Base-by-base conservation (phyloP, 2,888 invertebrate species). In the Oasisia sp. region DNA sequence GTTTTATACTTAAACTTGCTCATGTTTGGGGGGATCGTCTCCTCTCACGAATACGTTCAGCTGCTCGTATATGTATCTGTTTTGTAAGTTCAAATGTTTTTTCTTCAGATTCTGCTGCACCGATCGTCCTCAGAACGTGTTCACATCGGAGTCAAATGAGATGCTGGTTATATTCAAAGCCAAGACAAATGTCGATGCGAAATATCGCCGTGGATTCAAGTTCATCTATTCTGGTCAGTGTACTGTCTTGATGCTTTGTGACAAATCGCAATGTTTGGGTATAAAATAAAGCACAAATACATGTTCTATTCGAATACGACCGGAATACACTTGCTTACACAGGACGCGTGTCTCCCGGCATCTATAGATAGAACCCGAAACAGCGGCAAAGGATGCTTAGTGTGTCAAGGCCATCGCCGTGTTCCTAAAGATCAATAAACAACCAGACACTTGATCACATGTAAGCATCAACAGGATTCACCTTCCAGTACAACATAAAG, bases 91-190 rank as follows among this genome's bases (percentile, higher is more conserved):
- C 32, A 56, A 3, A 27, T 32, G 27, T 38, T 14, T 27, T 44
- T 32, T 74, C 38, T 74, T 91, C 91, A 92, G 92, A 50, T 92
- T 89, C 38, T 92, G 92, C 38, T 92, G 92, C 38, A 50, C 74
- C n/a, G 32, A 50, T 38, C 91, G 89, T 27, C 92, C 92, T 19
- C 32, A 89, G 32, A 74, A 58, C 9, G 32, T 32, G 50, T 89
- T 92, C 89, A 89, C 89, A 14, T 93, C 93, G 8, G 45, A 89
- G 7, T 32, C 91, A 14, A 92, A 91, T 32, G 38, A 91, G 91
- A 91, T 93, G 44, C 14, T 93, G 89, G 50, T 93, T 45, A 91
- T 92, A n/a, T 93, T 93, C 91, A 92, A 92, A 91, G 56, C 93
- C 32, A 91, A 92, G 32, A 74, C 56, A 90, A 56, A 74, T 32